Evolutionary conservation across 2,888 invertebrate species (phyloP).

Genomic region (Cephus nigrinus): DNA sequence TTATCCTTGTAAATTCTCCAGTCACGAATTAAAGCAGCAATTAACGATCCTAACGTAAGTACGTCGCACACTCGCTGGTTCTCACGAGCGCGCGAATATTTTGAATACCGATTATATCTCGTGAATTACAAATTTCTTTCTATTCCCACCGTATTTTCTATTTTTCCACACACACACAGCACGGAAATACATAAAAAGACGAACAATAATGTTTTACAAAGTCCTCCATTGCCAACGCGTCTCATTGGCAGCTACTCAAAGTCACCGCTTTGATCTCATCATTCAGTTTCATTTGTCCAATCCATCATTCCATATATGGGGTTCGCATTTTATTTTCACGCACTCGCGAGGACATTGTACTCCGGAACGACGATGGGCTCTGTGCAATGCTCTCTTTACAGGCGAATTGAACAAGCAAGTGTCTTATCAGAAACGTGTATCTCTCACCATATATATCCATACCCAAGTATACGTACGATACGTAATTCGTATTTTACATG

Average conservation of each 20-base stretch:
- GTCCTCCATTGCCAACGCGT: background rate
- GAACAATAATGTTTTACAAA: background rate
- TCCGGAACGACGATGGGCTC: background rate
- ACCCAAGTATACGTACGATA: background rate
- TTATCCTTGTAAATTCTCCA: slow-evolving; percentile 32
- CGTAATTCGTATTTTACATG: background rate
- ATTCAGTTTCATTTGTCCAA: background rate
- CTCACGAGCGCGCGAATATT: background rate
- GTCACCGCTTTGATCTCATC: no score
- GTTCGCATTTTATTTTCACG: background rate
- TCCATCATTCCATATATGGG: background rate
- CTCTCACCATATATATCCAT: background rate
- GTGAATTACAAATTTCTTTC: background rate
- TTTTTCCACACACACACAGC: background rate
- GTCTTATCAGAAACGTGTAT: background rate
- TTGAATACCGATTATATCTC: background rate
- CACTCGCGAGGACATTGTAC: background rate
- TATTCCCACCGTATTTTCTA: background rate
- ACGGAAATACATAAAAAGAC: background rate
- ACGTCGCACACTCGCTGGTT: background rate
- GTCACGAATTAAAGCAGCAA: slow-evolving; percentile 34
- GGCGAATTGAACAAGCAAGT: background rate
- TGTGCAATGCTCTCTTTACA: background rate
- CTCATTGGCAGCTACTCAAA: no score
- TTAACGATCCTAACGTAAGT: background rate